Evolutionary conservation across 2,113 vertebrate genomes (phyloP), one percentile per base, ranked within the genome.

Genomic region (Phodopus roborovskii): DNA sequence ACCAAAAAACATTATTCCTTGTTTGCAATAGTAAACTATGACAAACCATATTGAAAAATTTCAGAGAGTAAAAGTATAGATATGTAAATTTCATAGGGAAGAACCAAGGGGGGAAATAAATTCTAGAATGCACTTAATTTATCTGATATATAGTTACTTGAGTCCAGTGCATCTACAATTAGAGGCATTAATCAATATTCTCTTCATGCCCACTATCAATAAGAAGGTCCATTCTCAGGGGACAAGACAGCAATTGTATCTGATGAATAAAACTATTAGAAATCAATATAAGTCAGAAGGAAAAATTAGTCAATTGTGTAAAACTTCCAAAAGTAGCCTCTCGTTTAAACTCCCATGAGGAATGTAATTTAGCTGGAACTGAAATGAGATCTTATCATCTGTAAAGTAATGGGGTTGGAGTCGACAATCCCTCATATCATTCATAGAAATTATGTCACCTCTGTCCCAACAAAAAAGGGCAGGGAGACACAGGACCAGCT

Each of bases 201-300:
- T 90, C 17, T 73, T 90, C 22, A 91, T 39, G 85, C n/a, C 5
- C 13, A 78, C 79, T 77, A 92, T 88, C 39, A 78, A 24, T 48
- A 86, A 75, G 85, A 60, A 92, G 0, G 75, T 83, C 64, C 93
- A 7, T 12, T 42, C 13, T 90, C 24, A 90, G 48, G 15, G 56
- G 10, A 60, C 28, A 90, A 92, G 48, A 60, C 13, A 78, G 22
- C 53, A 45, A 77, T 94, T 88, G 87, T 95, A 86, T 92, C 6
- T 12, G 94, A n/a, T 77, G 79, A 90, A 87, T 88, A 83, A 83
- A 95, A 78, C 24, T 88, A 66, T 71, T 95, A 97, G 26, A 73
- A 91, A 88, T 90, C 36, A 56, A 85, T 88, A 20, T 45, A 91
- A 91, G 19, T 62, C 39, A 78, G 53, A 85, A 36, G 19, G 7